These are phyloP conservation scores for Drosophila anomalipes DNA, from an alignment of 2,888 invertebrate genomes.

Conservation along the genomic window DNA sequence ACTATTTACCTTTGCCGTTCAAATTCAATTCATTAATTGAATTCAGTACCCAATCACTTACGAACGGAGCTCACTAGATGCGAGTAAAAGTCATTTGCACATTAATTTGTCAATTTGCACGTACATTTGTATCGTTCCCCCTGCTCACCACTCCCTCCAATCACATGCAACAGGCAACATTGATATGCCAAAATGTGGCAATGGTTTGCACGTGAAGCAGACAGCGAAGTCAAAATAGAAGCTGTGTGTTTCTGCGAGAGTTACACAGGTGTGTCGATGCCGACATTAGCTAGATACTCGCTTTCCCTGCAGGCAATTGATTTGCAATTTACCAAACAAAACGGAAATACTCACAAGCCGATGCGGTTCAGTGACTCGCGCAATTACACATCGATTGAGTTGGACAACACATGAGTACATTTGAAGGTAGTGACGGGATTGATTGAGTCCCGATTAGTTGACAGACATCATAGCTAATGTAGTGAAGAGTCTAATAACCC, in stretches of 20 bases:
- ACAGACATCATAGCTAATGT: background rate
- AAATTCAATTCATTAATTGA: constrained; percentile 59
- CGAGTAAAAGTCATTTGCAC: constrained; percentile 39
- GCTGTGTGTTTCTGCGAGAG: background rate
- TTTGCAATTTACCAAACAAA: constrained; percentile 70
- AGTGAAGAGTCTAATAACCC: constrained; percentile 13
- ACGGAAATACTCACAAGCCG: constrained; percentile 38
- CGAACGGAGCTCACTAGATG: background rate
- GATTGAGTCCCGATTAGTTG: background rate
- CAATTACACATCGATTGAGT: constrained; percentile 59
- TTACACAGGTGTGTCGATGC: constrained; percentile 24
- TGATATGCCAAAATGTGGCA: constrained; percentile 34
- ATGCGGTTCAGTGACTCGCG: constrained; percentile 54
- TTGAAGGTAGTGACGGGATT: background rate
- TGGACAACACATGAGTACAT: constrained; percentile 15
- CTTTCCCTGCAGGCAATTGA: constrained; percentile 64
- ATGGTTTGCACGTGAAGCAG: constrained; percentile 15
- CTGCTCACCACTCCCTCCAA: background rate
- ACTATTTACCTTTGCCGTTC: constrained; percentile 52
- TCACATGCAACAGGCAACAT: constrained; percentile 55
- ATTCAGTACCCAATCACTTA: constrained; percentile 62
- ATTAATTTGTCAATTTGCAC: constrained; percentile 33
- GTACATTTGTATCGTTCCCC: background rate
- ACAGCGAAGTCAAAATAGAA: background rate
- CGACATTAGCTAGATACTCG: constrained; percentile 32